Conservation (phyloP, 2,797 vertebrate species). For the Gambusia yucatana region DNA sequence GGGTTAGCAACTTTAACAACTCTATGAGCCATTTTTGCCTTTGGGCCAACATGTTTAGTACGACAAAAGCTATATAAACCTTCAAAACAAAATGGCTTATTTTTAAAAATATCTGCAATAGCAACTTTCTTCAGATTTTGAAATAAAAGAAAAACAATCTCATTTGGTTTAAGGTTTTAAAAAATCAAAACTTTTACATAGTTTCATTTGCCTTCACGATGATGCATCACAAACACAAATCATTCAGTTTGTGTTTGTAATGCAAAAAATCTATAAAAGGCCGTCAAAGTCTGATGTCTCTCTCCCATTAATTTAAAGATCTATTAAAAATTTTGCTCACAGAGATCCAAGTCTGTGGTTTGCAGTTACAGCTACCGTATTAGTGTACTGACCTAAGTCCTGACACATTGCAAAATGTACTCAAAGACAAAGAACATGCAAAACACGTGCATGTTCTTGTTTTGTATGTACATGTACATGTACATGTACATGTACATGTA, state of each 20-base stretch:
- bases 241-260: not conserved
- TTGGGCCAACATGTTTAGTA: not conserved
- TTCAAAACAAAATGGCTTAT: not conserved
- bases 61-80: too few species aligned
- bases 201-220: not conserved
- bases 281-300: not conserved
- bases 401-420: not conserved
- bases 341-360: constrained; percentile 20
- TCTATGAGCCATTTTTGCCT: too few species aligned
- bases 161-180: too few species aligned
- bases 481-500: not conserved
- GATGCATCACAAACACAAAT: not conserved
- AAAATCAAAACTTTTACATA: too few species aligned
- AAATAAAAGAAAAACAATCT: not conserved
- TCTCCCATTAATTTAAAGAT: not conserved
- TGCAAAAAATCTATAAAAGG: not conserved
- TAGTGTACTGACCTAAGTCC: not conserved
- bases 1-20: not conserved
- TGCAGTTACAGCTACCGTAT: constrained; percentile 17
- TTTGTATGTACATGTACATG: too few species aligned
- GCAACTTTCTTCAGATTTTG: not conserved
- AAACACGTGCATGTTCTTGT: not conserved
- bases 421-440: not conserved
- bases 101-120: not conserved
- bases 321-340: constrained; percentile 29